A percentile compares a stretch with the other conserved stretches of the same genome.
Conservation (phyloP, 2,888 invertebrate genomes). For the Drosophila bunnanda region DNA sequence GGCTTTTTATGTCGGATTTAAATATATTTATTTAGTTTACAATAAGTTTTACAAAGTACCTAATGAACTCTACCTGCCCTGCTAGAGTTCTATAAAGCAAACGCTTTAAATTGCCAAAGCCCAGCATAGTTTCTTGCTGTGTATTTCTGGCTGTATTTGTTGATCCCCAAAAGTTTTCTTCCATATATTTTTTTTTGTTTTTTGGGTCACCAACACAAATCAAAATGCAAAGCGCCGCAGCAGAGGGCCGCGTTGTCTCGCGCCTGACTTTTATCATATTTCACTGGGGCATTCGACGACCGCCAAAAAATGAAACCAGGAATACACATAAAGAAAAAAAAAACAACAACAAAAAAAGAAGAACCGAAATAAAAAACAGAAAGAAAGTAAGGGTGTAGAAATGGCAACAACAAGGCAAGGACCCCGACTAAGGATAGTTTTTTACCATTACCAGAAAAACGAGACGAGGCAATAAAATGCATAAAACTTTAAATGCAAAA, state of each 20-base stretch:
- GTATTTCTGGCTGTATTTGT: conserved; percentile 4
- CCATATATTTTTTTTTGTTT: conserved; percentile 63
- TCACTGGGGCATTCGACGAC: conserved; percentile 68
- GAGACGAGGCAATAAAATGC: conserved; percentile 58
- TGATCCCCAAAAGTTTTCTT: conserved; percentile 11
- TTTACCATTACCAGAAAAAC: conserved; percentile 40
- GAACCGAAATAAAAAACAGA: neutral
- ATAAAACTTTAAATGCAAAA: conserved; percentile 55
- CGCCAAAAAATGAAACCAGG: conserved; percentile 44
- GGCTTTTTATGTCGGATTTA: no score
- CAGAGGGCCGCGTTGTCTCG: conserved; percentile 23
- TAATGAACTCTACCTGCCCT: neutral
- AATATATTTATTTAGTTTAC: neutral
- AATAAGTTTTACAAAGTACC: neutral
- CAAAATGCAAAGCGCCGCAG: conserved; percentile 68
- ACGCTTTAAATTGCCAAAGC: neutral
- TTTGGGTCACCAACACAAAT: conserved; percentile 76
- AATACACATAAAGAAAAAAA: conserved; percentile 12
- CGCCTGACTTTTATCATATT: conserved; percentile 72
- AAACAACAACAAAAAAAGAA: conserved; percentile 7
- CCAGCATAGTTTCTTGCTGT: neutral
- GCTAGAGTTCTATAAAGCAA: neutral
- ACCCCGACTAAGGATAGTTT: conserved; percentile 40
- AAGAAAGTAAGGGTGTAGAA: conserved; percentile 19
- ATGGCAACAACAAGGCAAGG: conserved; percentile 37